phyloP scores from a whole-genome alignment of 2,113 vertebrate species.

The Caloenas nicobarica region DNA sequence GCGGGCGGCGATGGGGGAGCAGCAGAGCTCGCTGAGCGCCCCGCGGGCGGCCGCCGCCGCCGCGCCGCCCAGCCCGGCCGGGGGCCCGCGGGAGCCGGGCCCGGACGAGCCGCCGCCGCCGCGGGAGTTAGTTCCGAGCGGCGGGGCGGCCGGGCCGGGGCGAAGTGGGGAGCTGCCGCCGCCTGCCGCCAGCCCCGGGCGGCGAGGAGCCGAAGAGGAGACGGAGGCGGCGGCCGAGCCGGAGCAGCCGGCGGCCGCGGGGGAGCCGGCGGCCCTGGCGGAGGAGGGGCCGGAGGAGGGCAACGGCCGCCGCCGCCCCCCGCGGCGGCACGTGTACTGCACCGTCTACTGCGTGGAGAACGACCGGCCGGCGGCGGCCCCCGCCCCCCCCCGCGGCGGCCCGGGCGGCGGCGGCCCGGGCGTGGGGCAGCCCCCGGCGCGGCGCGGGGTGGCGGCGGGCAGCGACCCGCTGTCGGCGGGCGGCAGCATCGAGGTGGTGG shows the following conservation, averaged over 20 bases:
- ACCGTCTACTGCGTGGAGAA: conserved; percentile 83
- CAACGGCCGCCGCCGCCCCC: conserved; percentile 12
- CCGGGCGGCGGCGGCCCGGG: neutral
- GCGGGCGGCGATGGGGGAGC: too few relatives aligned
- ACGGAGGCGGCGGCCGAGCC: neutral
- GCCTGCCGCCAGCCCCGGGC: neutral
- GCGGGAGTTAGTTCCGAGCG: neutral
- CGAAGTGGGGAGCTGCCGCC: neutral
- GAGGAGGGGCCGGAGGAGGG: conserved; percentile 11
- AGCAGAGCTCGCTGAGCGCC: too few relatives aligned
- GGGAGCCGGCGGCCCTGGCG: neutral
- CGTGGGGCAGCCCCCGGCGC: neutral
- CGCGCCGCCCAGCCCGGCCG: neutral
- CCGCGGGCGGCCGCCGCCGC: too few relatives aligned
- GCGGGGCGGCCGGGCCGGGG: neutral
- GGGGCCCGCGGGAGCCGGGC: neutral
- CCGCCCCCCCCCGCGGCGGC: neutral
- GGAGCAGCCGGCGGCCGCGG: too few relatives aligned
- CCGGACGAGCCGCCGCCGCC: conserved; percentile 20
- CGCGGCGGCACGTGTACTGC: conserved; percentile 84
- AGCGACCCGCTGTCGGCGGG: conserved; percentile 19
- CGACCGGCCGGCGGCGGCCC: conserved; percentile 55
- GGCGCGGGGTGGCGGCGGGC: conserved; percentile 7
- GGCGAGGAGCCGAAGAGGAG: conserved; percentile 17
- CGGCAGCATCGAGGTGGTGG: conserved; percentile 67